A percentile compares a stretch with the other conserved stretches of the same genome.
phyloP scores from a whole-genome alignment of 2,113 vertebrate genomes.

The Coturnix japonica region DNA sequence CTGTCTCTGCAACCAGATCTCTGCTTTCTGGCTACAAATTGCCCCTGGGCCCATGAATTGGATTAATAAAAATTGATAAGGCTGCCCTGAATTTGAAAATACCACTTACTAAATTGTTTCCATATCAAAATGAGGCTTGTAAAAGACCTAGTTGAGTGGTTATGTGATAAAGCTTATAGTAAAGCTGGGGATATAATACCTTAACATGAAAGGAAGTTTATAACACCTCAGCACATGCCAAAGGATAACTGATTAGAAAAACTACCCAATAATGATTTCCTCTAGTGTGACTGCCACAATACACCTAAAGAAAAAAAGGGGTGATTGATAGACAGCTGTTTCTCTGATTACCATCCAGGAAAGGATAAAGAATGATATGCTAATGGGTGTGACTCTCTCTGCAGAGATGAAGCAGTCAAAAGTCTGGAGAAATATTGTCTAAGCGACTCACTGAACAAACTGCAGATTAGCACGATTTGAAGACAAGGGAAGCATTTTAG shows the following conservation, averaged over 20 bases:
- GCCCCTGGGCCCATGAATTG: neutral
- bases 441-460: neutral
- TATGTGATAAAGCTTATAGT: neutral
- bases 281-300: rapidly evolving
- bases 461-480: neutral
- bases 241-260: neutral
- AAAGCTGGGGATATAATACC: neutral
- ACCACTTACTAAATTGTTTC: neutral
- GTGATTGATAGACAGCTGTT: neutral
- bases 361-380: neutral
- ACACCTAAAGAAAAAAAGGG: neutral
- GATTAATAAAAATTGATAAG: neutral
- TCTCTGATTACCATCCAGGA: neutral
- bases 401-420: neutral
- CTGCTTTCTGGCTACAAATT: neutral
- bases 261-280: neutral
- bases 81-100: neutral
- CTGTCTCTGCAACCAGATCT: neutral
- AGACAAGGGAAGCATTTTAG: neutral
- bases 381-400: neutral
- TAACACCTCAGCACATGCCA: neutral
- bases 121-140: neutral
- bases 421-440: neutral
- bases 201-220: neutral
- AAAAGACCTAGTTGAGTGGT: neutral